phyloP scores from a whole-genome alignment of 2,888 invertebrate genomes.

The Metopia argyrocephala region DNA sequence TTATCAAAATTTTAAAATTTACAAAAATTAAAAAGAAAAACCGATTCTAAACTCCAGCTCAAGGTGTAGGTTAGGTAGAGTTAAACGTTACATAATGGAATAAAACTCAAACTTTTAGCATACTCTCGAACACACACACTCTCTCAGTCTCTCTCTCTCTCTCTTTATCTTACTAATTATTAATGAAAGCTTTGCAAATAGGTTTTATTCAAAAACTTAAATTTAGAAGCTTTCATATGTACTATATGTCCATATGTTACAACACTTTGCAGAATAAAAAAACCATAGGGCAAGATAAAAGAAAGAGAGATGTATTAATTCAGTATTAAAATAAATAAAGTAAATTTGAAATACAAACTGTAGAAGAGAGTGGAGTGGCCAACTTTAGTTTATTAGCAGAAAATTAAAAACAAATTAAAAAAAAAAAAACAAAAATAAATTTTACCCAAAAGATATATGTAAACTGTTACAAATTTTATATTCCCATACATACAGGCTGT shows the following conservation, averaged over 20 bases:
- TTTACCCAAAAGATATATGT: not conserved
- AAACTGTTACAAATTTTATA: constrained; percentile 12
- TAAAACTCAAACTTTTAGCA: constrained; percentile 7
- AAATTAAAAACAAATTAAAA: constrained; percentile 23
- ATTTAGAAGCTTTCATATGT: not conserved
- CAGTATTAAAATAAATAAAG: no score
- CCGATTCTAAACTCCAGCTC: constrained; percentile 61
- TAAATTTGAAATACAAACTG: no score
- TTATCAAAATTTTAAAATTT: constrained; percentile 31
- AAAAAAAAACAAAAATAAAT: not conserved
- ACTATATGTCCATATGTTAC: no score
- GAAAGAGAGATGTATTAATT: no score
- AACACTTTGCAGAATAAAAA: no score
- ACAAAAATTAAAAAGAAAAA: not conserved
- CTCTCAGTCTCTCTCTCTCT: no score
- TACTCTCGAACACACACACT: no score
- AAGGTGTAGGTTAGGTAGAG: constrained; percentile 61
- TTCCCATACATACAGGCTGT: not conserved
- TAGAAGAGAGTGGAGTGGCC: no score
- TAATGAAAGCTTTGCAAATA: constrained; percentile 21
- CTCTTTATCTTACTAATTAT: not conserved
- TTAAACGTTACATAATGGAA: constrained; percentile 39
- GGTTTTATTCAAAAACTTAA: not conserved
- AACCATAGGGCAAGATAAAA: no score
- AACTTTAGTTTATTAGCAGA: not conserved